phyloP scores from a whole-genome alignment of 1,140 invertebrate genomes.

The Hyles euphorbiae region DNA sequence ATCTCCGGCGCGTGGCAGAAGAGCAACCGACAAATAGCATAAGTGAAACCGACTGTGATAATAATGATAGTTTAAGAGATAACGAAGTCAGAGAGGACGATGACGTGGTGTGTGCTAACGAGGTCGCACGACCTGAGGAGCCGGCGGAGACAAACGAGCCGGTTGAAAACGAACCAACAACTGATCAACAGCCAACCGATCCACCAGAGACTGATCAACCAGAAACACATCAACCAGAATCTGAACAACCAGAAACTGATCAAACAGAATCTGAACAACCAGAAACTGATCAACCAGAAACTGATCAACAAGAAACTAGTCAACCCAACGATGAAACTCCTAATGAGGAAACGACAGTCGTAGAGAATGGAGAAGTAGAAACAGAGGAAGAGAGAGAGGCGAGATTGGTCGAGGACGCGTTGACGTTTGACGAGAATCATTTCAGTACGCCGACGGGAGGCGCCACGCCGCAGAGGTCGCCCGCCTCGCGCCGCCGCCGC shows the following conservation, averaged over 20 bases:
- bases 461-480: constrained; percentile 39
- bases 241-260: too few species aligned
- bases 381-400: constrained; percentile 8
- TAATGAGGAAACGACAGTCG: constrained; percentile 9
- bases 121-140: constrained; percentile 10
- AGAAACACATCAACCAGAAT: too few species aligned
- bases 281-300: background rate
- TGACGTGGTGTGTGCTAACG: constrained; percentile 61
- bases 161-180: background rate
- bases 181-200: background rate
- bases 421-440: constrained; percentile 69
- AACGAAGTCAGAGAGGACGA: constrained; percentile 42
- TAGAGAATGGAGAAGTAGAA: constrained; percentile 12
- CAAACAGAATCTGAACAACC: too few species aligned
- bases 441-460: constrained; percentile 64
- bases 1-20: constrained; percentile 12
- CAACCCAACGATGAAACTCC: background rate
- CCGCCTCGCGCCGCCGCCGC: constrained; percentile 29
- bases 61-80: constrained; percentile 51
- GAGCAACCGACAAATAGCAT: constrained; percentile 36
- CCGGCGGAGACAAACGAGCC: background rate
- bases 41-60: constrained; percentile 67
- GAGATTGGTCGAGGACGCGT: constrained; percentile 29
- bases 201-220: too few species aligned
- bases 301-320: background rate